Percentiles rank a stretch among this genome's conserved stretches.
Evolutionary conservation across 2,113 vertebrate genomes (phyloP).

Genomic region (Hystrix brachyura): DNA sequence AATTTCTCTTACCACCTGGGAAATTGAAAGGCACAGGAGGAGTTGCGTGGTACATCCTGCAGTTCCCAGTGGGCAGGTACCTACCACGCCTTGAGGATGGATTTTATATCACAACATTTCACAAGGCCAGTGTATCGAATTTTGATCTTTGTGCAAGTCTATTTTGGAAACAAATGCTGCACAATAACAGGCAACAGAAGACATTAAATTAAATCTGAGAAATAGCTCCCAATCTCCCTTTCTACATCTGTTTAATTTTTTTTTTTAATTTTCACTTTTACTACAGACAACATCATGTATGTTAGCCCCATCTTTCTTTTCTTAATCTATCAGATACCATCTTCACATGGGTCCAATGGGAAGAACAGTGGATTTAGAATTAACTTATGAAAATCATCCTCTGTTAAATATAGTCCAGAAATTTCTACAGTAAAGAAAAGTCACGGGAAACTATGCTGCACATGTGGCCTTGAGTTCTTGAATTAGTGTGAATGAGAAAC

Average conservation of each 20-base stretch:
- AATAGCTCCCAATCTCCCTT: neutral
- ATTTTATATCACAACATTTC: neutral
- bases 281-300: neutral
- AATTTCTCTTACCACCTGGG: neutral
- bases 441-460: neutral
- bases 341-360: conserved; percentile 63
- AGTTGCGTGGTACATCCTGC: neutral
- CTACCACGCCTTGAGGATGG: neutral
- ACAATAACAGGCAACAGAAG: fast-evolving
- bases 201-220: conserved; percentile 12
- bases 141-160: neutral
- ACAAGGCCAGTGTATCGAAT: neutral
- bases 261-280: neutral
- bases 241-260: neutral
- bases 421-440: conserved; percentile 33
- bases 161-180: conserved; percentile 2
- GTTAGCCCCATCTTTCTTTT: conserved; percentile 19
- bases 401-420: conserved; percentile 2
- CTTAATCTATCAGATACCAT: neutral
- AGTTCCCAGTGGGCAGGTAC: neutral
- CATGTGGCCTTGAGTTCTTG: neutral
- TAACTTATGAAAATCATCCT: conserved; percentile 77
- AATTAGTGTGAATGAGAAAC: neutral
- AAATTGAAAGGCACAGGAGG: neutral
- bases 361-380: conserved; percentile 64